Evolutionary conservation across 1,140 invertebrate species (phyloP), one percentile per base, ranked within the genome.

Genomic region (Pseudachorutes palmiensis): DNA sequence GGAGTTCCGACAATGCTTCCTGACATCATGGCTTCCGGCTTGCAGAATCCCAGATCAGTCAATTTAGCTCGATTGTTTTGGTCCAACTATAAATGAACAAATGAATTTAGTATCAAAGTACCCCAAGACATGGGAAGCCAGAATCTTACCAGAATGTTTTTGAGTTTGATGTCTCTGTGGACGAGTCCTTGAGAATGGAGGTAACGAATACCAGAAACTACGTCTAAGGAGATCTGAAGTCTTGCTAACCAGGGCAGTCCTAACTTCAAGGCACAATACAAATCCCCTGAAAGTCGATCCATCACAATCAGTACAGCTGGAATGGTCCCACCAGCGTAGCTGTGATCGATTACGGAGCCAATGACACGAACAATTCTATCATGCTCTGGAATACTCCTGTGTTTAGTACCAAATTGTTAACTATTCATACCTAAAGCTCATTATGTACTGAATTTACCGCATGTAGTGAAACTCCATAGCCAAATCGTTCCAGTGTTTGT

Each of bases 381-480:
- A 79, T 94, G 91, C 72, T 89, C 84, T 1, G 90, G 88, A 71
- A 94, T 89, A 61, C 88, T 89, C 76, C 90, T 89, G 73, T n/a
- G n/a, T n/a, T n/a, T n/a, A n/a, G n/a, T 16, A 75, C 73, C 66
- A 62, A 69, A 49, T 67, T 55, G 55, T 55, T 19, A 32, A 65
- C 26, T 62, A 36, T 31, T 51, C 60, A 49, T 30, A 63, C 32
- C 31, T 65, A 16, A 61, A 29, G 24, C 22, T 45, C 57, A 24
- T 51, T 32, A 48, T 24, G 55, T 9, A 65, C 9, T 12, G 19
- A 1, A 14, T 30, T n/a, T 66, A 85, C 85, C 85, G 85, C 9
- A 89, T 90, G 71, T 90, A 90, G 77, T 90, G 92, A 80, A 93
- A 94, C 79, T 95, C 92, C 85, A 94, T 88, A 1, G 91, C 91